Evolutionary conservation across 2,888 invertebrate genomes (phyloP), one percentile per base, ranked within the genome.

Genomic region (Junonia oenone): DNA sequence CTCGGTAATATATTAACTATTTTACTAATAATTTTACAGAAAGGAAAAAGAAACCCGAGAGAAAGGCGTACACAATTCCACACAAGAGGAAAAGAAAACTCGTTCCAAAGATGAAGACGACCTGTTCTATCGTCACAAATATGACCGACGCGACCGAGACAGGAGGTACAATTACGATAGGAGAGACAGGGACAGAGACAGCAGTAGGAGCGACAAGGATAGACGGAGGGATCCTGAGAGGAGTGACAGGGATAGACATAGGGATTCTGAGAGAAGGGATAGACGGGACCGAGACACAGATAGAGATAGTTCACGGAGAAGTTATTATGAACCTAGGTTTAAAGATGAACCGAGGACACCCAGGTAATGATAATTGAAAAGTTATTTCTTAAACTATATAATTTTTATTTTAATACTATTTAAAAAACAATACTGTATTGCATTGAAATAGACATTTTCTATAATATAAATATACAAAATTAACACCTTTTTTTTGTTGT

Each of bases 341-440:
- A 94, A 92, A 72, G 97, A 97, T 87, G 98, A 97, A 75, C 97
- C 98, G 0, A 92, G 92, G 58, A 98, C 98, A 9, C 98, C 98
- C 0, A 93, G 92, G 81, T n/a, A n/a, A n/a, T n/a, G n/a, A n/a
- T n/a, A n/a, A n/a, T n/a, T n/a, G n/a, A n/a, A n/a, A n/a, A n/a
- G n/a, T n/a, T n/a, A n/a, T n/a, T n/a, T n/a, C n/a, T n/a, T n/a
- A n/a, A n/a, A n/a, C n/a, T n/a, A n/a, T n/a, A n/a, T n/a, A n/a
- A n/a, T n/a, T n/a, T n/a, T n/a, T n/a, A n/a, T n/a, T n/a, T n/a
- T n/a, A n/a, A n/a, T n/a, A n/a, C n/a, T n/a, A n/a, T n/a, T n/a
- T n/a, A n/a, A n/a, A n/a, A n/a, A n/a, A n/a, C n/a, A n/a, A n/a
- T n/a, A n/a, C n/a, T n/a, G n/a, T n/a, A n/a, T n/a, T n/a, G n/a